Evolutionary conservation across 1,140 invertebrate genomes (phyloP).

Genomic region (Ptiloglossa arizonensis): DNA sequence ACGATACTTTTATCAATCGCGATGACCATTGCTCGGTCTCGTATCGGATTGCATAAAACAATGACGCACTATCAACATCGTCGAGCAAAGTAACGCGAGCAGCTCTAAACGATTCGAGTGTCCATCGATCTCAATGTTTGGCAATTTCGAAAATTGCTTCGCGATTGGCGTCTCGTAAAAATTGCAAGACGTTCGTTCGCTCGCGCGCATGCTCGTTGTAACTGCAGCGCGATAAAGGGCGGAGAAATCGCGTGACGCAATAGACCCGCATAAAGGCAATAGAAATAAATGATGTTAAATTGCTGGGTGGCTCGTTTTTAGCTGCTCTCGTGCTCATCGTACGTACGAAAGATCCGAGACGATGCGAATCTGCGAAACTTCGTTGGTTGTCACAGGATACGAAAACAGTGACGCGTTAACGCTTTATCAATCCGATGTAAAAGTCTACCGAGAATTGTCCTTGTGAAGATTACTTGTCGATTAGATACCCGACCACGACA

Average conservation of each 20-base stretch:
- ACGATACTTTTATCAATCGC: conserved; percentile 11
- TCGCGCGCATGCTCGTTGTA: background rate
- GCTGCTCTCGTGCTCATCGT: background rate
- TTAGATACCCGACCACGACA: conserved; percentile 30
- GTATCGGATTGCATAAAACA: conserved; percentile 1
- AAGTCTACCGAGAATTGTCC: conserved; percentile 21
- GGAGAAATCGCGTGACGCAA: conserved; percentile 67
- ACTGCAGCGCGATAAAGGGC: conserved; percentile 35
- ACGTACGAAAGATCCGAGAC: background rate
- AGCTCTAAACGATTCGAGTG: background rate
- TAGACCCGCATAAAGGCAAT: conserved; percentile 67
- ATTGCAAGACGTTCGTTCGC: conserved; percentile 2
- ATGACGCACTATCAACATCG: background rate
- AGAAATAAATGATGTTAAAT: conserved; percentile 72
- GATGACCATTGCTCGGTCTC: background rate
- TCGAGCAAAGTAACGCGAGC: background rate
- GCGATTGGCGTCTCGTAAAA: conserved; percentile 19
- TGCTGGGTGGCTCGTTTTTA: conserved; percentile 62
- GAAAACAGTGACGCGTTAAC: background rate
- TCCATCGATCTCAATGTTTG: conserved; percentile 19
- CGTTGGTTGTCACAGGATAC: background rate
- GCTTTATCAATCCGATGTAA: background rate
- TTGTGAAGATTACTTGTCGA: conserved; percentile 42
- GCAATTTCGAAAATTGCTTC: conserved; percentile 25
- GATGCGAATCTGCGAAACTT: conserved; percentile 14